Percentiles rank a stretch among this genome's conserved stretches.
Conservation (phyloP, 2,113 vertebrate species). For the Thomomys bottae region DNA sequence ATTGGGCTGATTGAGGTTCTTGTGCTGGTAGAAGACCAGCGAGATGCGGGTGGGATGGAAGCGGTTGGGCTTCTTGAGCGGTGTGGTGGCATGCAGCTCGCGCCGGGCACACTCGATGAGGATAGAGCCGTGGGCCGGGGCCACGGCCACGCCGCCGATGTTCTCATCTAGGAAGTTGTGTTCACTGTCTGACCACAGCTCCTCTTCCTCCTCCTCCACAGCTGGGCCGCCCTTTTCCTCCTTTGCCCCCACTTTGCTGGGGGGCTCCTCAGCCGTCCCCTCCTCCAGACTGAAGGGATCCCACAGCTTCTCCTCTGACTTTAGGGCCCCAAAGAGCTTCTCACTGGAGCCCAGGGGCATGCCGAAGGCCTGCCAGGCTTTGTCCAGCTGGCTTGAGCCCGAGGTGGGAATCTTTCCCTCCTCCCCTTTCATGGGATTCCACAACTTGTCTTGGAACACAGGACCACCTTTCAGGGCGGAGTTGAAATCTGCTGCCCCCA, state of each 20-base stretch:
- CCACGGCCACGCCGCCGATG: constrained; percentile 97
- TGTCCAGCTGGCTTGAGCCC: constrained; percentile 89
- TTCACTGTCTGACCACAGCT: constrained; percentile 97
- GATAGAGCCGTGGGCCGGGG: constrained; percentile 95
- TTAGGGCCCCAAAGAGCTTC: constrained; percentile 76
- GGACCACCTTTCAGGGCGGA: constrained; percentile 86
- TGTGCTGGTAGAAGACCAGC: constrained; percentile 99
- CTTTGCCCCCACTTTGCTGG: constrained; percentile 71
- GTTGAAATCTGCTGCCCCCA: constrained; percentile 84
- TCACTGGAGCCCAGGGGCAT: constrained; percentile 82
- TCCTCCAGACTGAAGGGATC: constrained; percentile 89
- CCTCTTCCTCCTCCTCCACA: constrained; percentile 86
- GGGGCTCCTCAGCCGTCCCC: constrained; percentile 80
- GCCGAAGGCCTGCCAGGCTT: constrained; percentile 91
- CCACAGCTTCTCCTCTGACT: constrained; percentile 87
- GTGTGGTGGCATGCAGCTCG: constrained; percentile 97
- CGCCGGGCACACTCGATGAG: constrained; percentile 96
- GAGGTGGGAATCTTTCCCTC: constrained; percentile 89
- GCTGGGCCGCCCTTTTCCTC: constrained; percentile 77
- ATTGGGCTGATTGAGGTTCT: constrained; percentile 98
- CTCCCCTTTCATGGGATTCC: constrained; percentile 87
- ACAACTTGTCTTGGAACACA: constrained; percentile 80
- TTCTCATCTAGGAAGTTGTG: constrained; percentile 99
- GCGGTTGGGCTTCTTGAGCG: constrained; percentile 96
- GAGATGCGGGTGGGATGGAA: constrained; percentile 98